Base-by-base conservation (phyloP, 2,888 invertebrate genomes). In the Pristionchus arcanus region DNA sequence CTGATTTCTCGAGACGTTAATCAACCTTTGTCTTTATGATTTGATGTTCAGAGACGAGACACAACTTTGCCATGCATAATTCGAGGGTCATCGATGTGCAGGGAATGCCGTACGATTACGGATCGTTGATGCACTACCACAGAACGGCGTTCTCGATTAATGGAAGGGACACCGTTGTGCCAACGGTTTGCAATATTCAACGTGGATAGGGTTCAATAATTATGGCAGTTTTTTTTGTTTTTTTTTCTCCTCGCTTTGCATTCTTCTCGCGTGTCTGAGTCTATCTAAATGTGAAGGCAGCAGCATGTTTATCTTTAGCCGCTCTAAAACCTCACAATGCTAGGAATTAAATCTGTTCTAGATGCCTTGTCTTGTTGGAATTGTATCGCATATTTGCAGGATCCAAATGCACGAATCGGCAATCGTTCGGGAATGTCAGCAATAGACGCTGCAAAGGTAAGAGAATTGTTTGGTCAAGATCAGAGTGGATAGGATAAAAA, bases 111-210 rank as follows among this genome's bases (percentile, higher is more conserved):
- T 94, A 94, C 89, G 94, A 94, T 90, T 94, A 92, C 90, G 87
- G 91, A 15, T 93, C 93, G n/a, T 94, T 94, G 89, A 95, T 95
- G 92, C 95, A 95, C 90, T 96, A 96, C 91, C 95, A 96, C 81
- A 93, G 93, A 21, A 95, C 95, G 90, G 93, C 93, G 93, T 94
- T 94, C 90, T 88, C 89, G 28, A 66, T 89, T 19, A 93, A 92
- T 74, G 93, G 93, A 31, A 90, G 91, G 77, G 92, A 93, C 90
- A 96, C 96, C 21, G 95, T 96, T 81, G 63, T 63, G 63, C 63
- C 63, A 25, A 63, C 63, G 25, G 63, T 63, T 25, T n/a, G 63
- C n/a, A n/a, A 25, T 3, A 49, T 49, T 49, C n/a, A n/a, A n/a
- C n/a, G n/a, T n/a, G n/a, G n/a, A n/a, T n/a, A n/a, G n/a, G n/a